A percentile compares a stretch with the other conserved stretches of the same genome.
These are phyloP conservation scores for Ischnus inquisitorius DNA, from an alignment of 2,888 invertebrate species.

Conservation along the genomic window DNA sequence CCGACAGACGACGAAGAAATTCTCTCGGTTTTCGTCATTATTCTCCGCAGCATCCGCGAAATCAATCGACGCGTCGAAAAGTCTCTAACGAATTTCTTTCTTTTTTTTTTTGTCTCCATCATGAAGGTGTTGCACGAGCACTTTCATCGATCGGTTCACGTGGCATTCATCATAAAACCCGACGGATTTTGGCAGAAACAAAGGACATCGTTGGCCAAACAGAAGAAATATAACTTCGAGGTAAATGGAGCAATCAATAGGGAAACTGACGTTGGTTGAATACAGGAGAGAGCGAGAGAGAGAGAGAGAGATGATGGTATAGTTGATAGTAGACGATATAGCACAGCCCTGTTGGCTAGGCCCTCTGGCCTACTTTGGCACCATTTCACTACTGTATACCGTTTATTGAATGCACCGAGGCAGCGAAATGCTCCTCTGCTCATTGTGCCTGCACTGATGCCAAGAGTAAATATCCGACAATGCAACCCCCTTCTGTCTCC, in stretches of 20 bases:
- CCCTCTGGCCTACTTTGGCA: conserved; percentile 77
- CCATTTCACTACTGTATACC: conserved; percentile 72
- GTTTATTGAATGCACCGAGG: conserved; percentile 77
- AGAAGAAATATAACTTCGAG: conserved; percentile 99
- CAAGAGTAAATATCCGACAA: conserved; percentile 74
- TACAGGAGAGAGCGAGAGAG: no score
- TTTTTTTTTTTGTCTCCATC: neutral
- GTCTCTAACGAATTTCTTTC: conserved; percentile 39
- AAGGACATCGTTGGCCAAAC: conserved; percentile 97
- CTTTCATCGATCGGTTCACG: conserved; percentile 96
- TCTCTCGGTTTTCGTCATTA: neutral
- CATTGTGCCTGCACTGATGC: conserved; percentile 74
- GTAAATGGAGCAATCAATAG: conserved; percentile 86
- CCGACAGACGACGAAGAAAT: neutral
- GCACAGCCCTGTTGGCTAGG: conserved; percentile 62
- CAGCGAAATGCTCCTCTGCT: conserved; percentile 75
- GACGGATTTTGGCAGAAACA: conserved; percentile 99
- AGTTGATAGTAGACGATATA: conserved; percentile 70
- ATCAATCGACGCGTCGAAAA: neutral
- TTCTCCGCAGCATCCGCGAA: conserved; percentile 26
- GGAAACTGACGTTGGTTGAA: conserved; percentile 71
- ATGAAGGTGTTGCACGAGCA: conserved; percentile 94
- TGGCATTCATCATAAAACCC: conserved; percentile 98
- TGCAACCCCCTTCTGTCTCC: conserved; percentile 65
- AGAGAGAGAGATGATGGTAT: conserved; percentile 70